Evolutionary conservation across 2,888 invertebrate genomes (phyloP).

Genomic region (Polyommatus iphigenia): DNA sequence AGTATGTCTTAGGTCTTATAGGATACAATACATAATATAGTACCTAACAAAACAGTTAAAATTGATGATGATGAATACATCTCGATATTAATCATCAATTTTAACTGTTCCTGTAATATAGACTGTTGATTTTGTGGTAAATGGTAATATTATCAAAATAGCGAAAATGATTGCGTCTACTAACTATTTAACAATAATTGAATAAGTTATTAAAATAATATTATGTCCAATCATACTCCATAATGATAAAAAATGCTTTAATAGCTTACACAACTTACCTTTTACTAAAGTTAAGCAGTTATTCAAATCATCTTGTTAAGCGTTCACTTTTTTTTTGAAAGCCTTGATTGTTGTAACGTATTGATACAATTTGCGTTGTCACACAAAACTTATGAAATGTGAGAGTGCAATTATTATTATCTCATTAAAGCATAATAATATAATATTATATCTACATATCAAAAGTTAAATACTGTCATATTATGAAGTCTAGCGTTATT

Average conservation of each 20-base stretch:
- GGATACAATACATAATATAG: too few species aligned
- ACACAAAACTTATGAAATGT: not conserved
- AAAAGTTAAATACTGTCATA: not conserved
- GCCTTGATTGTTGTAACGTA: not conserved
- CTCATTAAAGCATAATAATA: not conserved
- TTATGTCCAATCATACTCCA: not conserved
- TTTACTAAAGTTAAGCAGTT: not conserved
- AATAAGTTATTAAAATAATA: not conserved
- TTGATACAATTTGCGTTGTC: not conserved
- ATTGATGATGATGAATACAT: too few species aligned
- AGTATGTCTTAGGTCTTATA: too few species aligned
- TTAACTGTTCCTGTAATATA: too few species aligned
- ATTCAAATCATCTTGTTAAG: not conserved
- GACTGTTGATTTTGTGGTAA: too few species aligned
- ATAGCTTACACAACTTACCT: not conserved
- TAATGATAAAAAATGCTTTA: not conserved
- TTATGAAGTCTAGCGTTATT: not conserved
- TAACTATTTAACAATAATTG: not conserved
- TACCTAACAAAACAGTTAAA: too few species aligned
- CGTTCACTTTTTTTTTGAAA: not conserved
- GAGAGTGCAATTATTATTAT: not conserved
- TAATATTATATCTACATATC: not conserved
- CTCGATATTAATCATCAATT: too few species aligned
- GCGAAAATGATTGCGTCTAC: not conserved
- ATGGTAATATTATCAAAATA: too few species aligned